Evolutionary conservation across 2,113 vertebrate genomes (phyloP).

Genomic region (Chitala chitala): DNA sequence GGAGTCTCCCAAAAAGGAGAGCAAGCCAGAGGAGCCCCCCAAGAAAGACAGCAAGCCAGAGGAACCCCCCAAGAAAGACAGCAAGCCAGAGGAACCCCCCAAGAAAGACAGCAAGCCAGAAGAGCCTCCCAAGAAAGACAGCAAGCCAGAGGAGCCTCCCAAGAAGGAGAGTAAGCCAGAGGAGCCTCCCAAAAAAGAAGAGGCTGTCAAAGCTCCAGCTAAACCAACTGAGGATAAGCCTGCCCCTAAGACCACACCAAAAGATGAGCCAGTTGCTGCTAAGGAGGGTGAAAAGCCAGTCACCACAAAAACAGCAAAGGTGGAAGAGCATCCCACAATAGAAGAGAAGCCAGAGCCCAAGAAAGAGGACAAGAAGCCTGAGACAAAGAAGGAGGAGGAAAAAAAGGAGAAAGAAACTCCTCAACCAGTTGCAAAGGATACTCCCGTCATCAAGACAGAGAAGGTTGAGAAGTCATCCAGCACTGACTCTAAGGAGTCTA

Average conservation of each 20-base stretch:
- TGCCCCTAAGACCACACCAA: constrained; percentile 40
- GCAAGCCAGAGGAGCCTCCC: no score
- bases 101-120: constrained; percentile 41
- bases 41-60: constrained; percentile 41
- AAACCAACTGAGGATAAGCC: constrained; percentile 43
- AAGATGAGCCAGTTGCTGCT: constrained; percentile 39
- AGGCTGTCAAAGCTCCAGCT: constrained; percentile 29
- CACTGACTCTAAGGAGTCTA: constrained; percentile 66
- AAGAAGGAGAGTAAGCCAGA: no score
- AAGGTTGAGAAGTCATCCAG: constrained; percentile 72
- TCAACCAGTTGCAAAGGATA: constrained; percentile 39
- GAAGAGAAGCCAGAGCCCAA: constrained; percentile 39
- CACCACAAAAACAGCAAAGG: constrained; percentile 43
- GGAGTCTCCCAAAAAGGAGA: constrained; percentile 44
- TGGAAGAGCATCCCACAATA: constrained; percentile 32
- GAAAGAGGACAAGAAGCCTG: constrained; percentile 43
- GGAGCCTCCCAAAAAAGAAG: constrained; percentile 40
- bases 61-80: constrained; percentile 33
- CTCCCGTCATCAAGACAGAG: constrained; percentile 40
- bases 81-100: constrained; percentile 15
- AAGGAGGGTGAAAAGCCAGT: constrained; percentile 33
- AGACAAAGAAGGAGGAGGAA: constrained; percentile 34
- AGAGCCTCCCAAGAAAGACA: constrained; percentile 33
- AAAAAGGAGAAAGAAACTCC: constrained; percentile 35
- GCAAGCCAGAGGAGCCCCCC: constrained; percentile 21